Percentiles rank a stretch among this genome's conserved stretches.
Evolutionary conservation across 1,140 invertebrate genomes (phyloP).

Genomic region (Vanessa atalanta): DNA sequence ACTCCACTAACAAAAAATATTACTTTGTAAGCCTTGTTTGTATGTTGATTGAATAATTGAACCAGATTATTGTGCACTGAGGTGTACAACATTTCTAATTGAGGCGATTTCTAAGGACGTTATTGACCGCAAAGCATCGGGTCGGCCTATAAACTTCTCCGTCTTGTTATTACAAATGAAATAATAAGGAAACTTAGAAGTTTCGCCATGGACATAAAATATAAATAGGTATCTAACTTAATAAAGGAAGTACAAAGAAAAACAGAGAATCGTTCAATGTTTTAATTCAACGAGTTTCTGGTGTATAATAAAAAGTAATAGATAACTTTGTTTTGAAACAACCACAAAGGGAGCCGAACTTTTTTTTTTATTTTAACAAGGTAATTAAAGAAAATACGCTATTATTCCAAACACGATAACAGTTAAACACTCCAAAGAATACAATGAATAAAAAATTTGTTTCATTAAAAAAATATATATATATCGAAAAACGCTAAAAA

Average conservation of each 20-base stretch:
- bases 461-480: not conserved
- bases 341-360: conserved; percentile 51
- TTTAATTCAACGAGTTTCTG: conserved; percentile 42
- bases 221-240: conserved; percentile 14
- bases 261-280: conserved; percentile 16
- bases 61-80: no score
- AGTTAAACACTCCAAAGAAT: conserved; percentile 34
- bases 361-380: conserved; percentile 54
- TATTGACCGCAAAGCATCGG: no score
- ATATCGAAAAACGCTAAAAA: conserved; percentile 25
- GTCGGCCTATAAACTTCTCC: no score
- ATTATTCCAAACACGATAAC: conserved; percentile 51
- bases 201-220: not conserved
- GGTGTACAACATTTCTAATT: no score
- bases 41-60: no score
- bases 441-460: not conserved
- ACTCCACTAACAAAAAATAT: no score
- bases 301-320: conserved; percentile 32
- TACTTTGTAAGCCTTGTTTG: no score
- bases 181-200: not conserved
- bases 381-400: conserved; percentile 59
- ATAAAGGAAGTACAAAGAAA: conserved; percentile 30
- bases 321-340: conserved; percentile 54
- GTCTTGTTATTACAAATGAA: no score
- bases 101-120: no score